These are phyloP conservation scores for Gobiocypris rarus DNA, from an alignment of 2,113 vertebrate species.

Conservation along the genomic window DNA sequence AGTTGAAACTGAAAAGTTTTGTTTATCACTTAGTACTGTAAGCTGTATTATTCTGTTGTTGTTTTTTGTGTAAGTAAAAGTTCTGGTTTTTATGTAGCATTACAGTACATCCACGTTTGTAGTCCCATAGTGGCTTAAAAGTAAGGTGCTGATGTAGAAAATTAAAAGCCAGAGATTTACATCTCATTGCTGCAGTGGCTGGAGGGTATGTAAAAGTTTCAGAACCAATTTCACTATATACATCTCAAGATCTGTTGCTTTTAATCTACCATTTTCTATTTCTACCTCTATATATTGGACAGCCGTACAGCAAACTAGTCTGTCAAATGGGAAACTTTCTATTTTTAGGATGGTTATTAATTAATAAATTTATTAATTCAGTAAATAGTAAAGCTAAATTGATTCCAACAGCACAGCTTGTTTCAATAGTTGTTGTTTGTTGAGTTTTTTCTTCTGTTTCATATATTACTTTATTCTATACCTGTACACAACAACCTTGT, in stretches of 20 bases:
- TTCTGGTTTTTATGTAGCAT: neutral
- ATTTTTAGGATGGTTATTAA: neutral
- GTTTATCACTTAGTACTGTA: neutral
- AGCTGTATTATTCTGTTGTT: neutral
- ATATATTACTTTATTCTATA: neutral
- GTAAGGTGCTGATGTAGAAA: neutral
- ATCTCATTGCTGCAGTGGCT: conserved; percentile 9
- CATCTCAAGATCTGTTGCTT: neutral
- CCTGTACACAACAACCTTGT: neutral
- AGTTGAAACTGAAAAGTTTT: neutral
- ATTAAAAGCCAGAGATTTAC: neutral
- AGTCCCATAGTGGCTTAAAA: neutral
- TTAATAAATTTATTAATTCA: neutral
- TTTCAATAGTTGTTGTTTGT: neutral
- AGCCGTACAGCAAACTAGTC: neutral
- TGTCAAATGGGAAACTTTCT: neutral
- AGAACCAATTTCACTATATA: neutral
- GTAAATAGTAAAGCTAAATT: neutral
- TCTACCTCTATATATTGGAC: neutral
- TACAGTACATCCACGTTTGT: neutral
- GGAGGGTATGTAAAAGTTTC: neutral
- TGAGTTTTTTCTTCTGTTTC: neutral
- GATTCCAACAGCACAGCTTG: neutral
- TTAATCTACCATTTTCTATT: too few species aligned
- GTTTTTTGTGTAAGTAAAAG: neutral